These are phyloP conservation scores for Petrocephalus schoutedeni DNA, from an alignment of 2,797 vertebrate genomes.

Conservation along the genomic window DNA sequence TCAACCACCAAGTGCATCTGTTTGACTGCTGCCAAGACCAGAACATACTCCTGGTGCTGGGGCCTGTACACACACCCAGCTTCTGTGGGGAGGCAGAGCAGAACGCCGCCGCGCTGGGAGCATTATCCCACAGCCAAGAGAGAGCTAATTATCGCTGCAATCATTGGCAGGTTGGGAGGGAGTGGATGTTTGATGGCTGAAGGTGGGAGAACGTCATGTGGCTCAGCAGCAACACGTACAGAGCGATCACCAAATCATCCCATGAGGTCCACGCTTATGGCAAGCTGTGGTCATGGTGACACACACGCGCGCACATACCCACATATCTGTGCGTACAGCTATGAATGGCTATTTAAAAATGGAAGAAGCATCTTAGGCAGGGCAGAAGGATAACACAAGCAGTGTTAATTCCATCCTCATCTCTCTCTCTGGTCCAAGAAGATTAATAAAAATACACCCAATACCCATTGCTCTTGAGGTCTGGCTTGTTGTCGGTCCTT, in stretches of 20 bases:
- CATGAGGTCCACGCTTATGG: background rate
- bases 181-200: background rate
- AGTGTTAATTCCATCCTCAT: background rate
- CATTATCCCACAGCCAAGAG: background rate
- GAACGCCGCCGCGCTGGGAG: background rate
- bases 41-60: background rate
- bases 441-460: background rate
- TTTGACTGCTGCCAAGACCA: background rate
- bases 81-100: background rate
- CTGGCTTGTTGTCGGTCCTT: background rate
- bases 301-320: background rate
- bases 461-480: background rate
- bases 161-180: background rate
- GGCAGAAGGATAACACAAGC: background rate
- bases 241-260: background rate
- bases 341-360: background rate
- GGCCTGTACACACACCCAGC: background rate
- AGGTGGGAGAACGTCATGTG: background rate
- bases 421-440: background rate
- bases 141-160: background rate
- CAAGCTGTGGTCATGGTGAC: background rate
- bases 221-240: background rate
- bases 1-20: background rate
- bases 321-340: background rate
- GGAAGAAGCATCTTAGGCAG: background rate